Conservation (phyloP, 1,140 invertebrate genomes). For the Pteromalus puparum region DNA sequence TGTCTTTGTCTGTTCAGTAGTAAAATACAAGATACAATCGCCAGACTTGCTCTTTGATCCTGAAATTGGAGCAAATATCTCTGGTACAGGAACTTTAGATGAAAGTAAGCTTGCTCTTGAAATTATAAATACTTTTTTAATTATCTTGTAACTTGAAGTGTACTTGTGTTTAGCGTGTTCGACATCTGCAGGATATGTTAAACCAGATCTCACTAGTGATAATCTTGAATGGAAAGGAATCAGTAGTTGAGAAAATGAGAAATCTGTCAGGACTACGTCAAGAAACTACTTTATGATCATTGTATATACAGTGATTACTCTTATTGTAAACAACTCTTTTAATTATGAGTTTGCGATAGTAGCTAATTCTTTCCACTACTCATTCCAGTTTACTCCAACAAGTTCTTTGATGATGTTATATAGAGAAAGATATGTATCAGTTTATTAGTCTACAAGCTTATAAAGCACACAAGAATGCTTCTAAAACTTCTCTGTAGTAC, state of each 20-base stretch:
- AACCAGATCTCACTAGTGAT: conserved; percentile 61
- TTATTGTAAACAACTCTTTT: too few relatives aligned
- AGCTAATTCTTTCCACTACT: too few relatives aligned
- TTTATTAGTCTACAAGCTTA: too few relatives aligned
- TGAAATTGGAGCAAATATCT: conserved; percentile 53
- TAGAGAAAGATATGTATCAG: too few relatives aligned
- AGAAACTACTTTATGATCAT: too few relatives aligned
- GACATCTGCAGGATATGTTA: conserved; percentile 57
- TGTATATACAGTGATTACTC: too few relatives aligned
- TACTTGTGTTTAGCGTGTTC: conserved; percentile 56
- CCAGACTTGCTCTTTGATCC: conserved; percentile 63
- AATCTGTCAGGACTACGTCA: too few relatives aligned
- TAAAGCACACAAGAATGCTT: too few relatives aligned
- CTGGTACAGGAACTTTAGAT: conserved; percentile 48
- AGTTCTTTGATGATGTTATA: too few relatives aligned
- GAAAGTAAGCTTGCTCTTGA: conserved; percentile 53
- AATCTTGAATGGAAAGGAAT: conserved; percentile 70
- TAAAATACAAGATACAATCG: conserved; percentile 36
- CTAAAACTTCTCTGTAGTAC: too few relatives aligned
- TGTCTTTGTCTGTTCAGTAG: not conserved
- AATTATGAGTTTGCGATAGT: too few relatives aligned
- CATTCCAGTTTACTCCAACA: too few relatives aligned
- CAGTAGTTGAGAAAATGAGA: conserved; percentile 72
- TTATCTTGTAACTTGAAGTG: not conserved
- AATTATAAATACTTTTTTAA: not conserved